Percentiles rank a stretch among this genome's conserved stretches.
Conservation (phyloP, 2,797 vertebrate genomes). For the Stomatorhinus walkeri region DNA sequence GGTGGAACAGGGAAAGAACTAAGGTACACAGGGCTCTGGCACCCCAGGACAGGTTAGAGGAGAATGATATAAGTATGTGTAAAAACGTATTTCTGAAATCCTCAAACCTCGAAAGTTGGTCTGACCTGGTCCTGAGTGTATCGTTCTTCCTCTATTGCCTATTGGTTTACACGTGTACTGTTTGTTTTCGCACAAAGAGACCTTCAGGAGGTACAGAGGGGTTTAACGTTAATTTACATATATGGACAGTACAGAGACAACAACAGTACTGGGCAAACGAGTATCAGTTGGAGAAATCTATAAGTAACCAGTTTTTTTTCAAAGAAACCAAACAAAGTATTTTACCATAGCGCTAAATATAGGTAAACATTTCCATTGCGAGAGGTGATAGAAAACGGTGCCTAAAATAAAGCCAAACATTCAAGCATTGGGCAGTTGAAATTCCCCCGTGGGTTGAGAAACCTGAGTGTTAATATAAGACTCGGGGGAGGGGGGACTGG, state of each 20-base stretch:
- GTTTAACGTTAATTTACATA: constrained; percentile 3
- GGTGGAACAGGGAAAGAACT: too few relatives aligned
- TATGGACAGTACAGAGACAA: background rate
- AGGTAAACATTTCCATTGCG: constrained; percentile 34
- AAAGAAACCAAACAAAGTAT: constrained; percentile 16
- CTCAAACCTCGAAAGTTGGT: background rate
- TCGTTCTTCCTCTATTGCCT: background rate
- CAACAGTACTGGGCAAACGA: constrained; percentile 10
- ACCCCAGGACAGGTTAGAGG: background rate
- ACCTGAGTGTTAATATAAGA: constrained; percentile 48
- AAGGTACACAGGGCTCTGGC: too few relatives aligned
- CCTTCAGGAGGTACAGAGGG: background rate
- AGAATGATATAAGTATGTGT: background rate
- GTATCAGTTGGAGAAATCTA: background rate
- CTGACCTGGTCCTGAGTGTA: background rate
- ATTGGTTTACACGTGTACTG: background rate
- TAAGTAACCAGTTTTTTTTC: background rate
- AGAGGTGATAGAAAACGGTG: constrained; percentile 36
- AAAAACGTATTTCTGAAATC: background rate
- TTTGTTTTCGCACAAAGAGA: background rate
- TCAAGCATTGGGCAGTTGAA: constrained; percentile 39
- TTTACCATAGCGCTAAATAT: constrained; percentile 36
- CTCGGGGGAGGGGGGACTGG: constrained; percentile 38
- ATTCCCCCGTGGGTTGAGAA: constrained; percentile 63
- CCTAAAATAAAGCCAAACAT: constrained; percentile 27